Evolutionary conservation across 2,797 vertebrate genomes (phyloP).

Genomic region (Luscinia megarhynchos): DNA sequence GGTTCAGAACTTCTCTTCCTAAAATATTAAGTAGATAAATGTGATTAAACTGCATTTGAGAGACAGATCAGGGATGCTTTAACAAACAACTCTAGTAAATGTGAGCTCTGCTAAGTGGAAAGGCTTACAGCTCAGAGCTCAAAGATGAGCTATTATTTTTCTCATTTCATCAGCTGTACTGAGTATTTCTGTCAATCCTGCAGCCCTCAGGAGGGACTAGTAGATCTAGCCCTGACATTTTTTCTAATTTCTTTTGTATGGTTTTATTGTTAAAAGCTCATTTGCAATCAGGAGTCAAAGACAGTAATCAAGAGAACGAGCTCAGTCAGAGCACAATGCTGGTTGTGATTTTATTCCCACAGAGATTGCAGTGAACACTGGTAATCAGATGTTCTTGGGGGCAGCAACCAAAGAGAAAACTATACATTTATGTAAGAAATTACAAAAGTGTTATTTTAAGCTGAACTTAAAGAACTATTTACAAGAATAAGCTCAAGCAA

Average conservation of each 20-base stretch:
- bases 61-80: not conserved
- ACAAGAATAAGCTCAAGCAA: not conserved
- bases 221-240: not conserved
- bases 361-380: not conserved
- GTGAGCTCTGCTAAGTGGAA: not conserved
- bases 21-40: not conserved
- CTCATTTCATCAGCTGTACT: not conserved
- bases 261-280: slow-evolving; percentile 25
- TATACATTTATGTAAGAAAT: slow-evolving; percentile 5
- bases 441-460: not conserved
- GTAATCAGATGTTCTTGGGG: slow-evolving; percentile 22
- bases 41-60: not conserved
- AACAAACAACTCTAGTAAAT: not conserved
- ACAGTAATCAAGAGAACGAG: slow-evolving; percentile 2
- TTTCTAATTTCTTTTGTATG: slow-evolving; percentile 18
- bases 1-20: not conserved
- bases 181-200: not conserved
- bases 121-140: not conserved
- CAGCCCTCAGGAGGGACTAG: not conserved
- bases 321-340: not conserved
- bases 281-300: slow-evolving; percentile 30
- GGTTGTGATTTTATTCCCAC: not conserved
- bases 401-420: slow-evolving; percentile 6
- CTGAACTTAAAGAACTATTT: not conserved
- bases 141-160: not conserved